Evolutionary conservation across 2,888 invertebrate species (phyloP).

Genomic region (Cephus rjabovi): DNA sequence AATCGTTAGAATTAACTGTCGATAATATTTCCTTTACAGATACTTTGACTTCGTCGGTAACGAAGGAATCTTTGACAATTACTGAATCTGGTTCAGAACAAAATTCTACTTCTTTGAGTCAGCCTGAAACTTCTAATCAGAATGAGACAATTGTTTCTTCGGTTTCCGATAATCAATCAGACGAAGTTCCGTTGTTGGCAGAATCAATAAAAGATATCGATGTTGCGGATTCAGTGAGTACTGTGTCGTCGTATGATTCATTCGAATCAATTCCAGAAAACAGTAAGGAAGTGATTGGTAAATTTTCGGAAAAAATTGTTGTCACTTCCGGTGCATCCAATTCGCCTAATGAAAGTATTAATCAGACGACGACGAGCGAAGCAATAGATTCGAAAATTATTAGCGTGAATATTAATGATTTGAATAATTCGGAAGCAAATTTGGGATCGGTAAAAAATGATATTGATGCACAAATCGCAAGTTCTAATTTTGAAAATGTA

Average conservation of each 20-base stretch:
- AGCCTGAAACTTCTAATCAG: too few relatives aligned
- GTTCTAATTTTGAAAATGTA: background rate
- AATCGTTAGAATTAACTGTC: too few relatives aligned
- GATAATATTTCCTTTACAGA: too few relatives aligned
- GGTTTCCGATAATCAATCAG: too few relatives aligned
- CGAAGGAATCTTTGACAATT: too few relatives aligned
- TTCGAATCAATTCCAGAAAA: slow-evolving; percentile 19
- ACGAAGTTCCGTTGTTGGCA: too few relatives aligned
- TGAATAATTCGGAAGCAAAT: background rate
- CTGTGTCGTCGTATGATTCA: slow-evolving; percentile 17
- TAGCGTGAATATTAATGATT: background rate
- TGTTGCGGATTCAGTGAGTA: background rate
- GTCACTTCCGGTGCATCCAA: background rate
- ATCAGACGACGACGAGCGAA: background rate
- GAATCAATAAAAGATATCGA: too few relatives aligned
- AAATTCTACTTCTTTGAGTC: too few relatives aligned
- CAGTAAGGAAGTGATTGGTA: background rate
- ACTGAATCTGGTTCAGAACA: too few relatives aligned
- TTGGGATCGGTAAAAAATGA: background rate
- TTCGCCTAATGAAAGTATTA: background rate
- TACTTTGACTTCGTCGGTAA: too few relatives aligned
- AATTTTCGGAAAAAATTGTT: background rate
- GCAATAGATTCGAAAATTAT: background rate
- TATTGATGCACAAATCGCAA: background rate
- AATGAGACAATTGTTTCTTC: too few relatives aligned